phyloP scores from a whole-genome alignment of 1,140 invertebrate genomes.

The Octopus sinensis region DNA sequence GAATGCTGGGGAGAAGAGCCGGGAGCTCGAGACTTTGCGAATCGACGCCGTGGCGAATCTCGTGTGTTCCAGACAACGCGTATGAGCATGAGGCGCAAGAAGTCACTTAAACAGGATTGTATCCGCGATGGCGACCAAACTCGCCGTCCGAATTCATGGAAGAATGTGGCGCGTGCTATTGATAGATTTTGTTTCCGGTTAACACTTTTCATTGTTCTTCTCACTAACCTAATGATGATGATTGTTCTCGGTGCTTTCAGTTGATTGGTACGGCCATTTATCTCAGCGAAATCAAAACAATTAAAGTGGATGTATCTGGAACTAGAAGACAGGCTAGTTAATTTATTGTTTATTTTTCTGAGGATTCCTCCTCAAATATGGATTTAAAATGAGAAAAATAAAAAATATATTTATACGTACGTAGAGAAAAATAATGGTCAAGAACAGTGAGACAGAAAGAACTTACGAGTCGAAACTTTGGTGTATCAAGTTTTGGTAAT shows the following conservation, averaged over 20 bases:
- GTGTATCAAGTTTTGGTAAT: too few relatives aligned
- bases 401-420: too few relatives aligned
- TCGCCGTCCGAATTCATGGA: not conserved
- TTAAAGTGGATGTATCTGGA: too few relatives aligned
- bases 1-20: conserved; percentile 3
- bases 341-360: too few relatives aligned
- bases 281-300: too few relatives aligned
- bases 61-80: not conserved
- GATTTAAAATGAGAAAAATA: too few relatives aligned
- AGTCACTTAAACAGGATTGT: not conserved
- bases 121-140: not conserved
- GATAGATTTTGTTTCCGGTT: conserved; percentile 6
- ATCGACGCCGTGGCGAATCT: not conserved
- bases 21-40: not conserved
- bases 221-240: conserved; percentile 10
- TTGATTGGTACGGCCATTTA: not conserved
- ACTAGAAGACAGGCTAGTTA: too few relatives aligned
- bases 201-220: conserved; percentile 7
- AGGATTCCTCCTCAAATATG: too few relatives aligned
- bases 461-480: too few relatives aligned
- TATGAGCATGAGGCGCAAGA: not conserved
- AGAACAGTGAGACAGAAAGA: too few relatives aligned
- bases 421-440: too few relatives aligned
- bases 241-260: conserved; percentile 6
- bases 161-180: not conserved